These are phyloP conservation scores for Dyspetes luteomarginatus DNA, from an alignment of 2,888 invertebrate genomes.

Conservation along the genomic window DNA sequence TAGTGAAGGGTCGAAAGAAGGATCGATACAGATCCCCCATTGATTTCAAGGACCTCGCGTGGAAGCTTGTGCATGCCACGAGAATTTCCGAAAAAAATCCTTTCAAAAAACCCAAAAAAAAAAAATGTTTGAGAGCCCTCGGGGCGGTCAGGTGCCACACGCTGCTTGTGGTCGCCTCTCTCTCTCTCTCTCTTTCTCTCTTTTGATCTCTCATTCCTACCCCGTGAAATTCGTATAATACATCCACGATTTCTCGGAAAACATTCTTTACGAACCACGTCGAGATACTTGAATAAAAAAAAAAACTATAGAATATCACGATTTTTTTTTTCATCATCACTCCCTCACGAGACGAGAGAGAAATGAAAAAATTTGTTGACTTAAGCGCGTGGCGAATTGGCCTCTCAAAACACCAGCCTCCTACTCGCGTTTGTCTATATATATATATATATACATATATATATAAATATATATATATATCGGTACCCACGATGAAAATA, in stretches of 20 bases:
- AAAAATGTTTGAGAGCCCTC: constrained; percentile 68
- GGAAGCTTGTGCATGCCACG: constrained; percentile 66
- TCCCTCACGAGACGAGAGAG: constrained; percentile 4
- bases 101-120: constrained; percentile 68
- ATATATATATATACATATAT: neutral
- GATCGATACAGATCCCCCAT: constrained; percentile 79
- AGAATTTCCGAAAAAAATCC: constrained; percentile 67
- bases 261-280: constrained; percentile 39
- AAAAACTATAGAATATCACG: constrained; percentile 48
- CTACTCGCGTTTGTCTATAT: constrained; percentile 42
- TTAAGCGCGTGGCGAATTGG: constrained; percentile 82
- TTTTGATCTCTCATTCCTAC: constrained; percentile 25
- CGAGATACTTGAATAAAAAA: constrained; percentile 40
- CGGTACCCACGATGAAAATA: constrained; percentile 7
- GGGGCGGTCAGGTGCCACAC: constrained; percentile 79
- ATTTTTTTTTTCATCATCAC: constrained; percentile 47
- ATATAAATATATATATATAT: neutral
- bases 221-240: constrained; percentile 59
- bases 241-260: constrained; percentile 44
- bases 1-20: constrained; percentile 39
- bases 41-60: constrained; percentile 76
- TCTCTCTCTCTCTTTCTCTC: constrained; percentile 43
- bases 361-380: constrained; percentile 78
- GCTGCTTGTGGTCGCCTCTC: constrained; percentile 65
- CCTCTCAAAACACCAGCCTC: constrained; percentile 76